Base-by-base conservation (phyloP, 2,888 invertebrate genomes). In the Tetramorium bicarinatum region DNA sequence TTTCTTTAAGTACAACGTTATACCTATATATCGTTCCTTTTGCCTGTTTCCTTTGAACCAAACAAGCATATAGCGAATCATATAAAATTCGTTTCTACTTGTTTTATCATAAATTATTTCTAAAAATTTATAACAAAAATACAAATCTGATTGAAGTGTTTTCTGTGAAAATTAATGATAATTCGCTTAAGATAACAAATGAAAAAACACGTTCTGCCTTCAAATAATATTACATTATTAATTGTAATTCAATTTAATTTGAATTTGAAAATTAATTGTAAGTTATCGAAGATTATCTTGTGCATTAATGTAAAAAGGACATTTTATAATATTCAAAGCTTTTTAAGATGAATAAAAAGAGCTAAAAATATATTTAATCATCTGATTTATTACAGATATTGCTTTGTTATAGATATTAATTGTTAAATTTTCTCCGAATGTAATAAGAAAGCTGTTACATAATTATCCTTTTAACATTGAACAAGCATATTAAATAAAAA, bases 291-390 rank as follows among this genome's bases (percentile, higher is more conserved):
- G 47, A 13, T 13, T 47, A 11, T 47, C 47, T 79, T 69, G 44
- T 82, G 74, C 76, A 77, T 86, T 86, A 67, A 82, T 82, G 77
- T 64, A 84, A 62, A 62, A 82, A 87, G 54, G 34, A 75, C 44
- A 66, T 75, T 84, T 84, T 74, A 87, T 49, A 61, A 87, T 49
- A 61, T 25, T 25, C 49, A 21, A 61, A 74, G 69, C 76, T 87
- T 85, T 80, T 85, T 77, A 84, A 71, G 66, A 75, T 38, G 44
- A 88, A 79, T 83, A 75, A 83, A 77, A 54, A 8, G 34, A 56
- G 61, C 72, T 86, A 67, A 67, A 2, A 2, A 29, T 41, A 47
- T 38, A 34, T n/a, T 15, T 82, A 81, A 82, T 49, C 64, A 62
- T n/a, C 77, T 74, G 72, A 83, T 85, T 84, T 82, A 74, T 82